Evolutionary conservation across 1,140 invertebrate species (phyloP).

Genomic region (Anastrepha ludens): DNA sequence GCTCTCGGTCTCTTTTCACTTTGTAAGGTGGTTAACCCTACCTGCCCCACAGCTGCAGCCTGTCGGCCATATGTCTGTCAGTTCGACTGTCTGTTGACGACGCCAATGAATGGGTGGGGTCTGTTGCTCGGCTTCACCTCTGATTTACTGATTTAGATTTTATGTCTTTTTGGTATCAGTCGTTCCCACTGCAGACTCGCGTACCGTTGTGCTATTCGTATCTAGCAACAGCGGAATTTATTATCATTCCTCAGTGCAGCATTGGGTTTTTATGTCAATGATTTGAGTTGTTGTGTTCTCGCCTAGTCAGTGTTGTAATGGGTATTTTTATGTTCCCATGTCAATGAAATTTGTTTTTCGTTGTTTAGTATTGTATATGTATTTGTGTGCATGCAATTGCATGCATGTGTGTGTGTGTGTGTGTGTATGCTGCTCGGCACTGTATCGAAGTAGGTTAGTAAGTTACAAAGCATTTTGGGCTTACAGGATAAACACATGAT

Average conservation of each 20-base stretch:
- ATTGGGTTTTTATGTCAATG: slow-evolving; percentile 31
- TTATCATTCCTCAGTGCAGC: slow-evolving; percentile 1
- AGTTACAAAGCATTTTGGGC: slow-evolving; percentile 19
- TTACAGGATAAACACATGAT: slow-evolving; percentile 23
- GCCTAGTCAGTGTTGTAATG: slow-evolving; percentile 11
- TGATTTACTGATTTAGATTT: slow-evolving; percentile 10
- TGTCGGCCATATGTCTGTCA: background rate
- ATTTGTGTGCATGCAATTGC: background rate
- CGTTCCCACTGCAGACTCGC: background rate
- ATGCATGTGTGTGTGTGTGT: background rate
- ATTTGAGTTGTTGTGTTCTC: slow-evolving; percentile 27
- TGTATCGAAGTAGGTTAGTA: slow-evolving; percentile 22
- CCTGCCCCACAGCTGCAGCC: background rate
- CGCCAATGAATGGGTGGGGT: background rate
- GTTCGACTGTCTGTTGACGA: background rate
- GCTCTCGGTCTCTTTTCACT: too few species aligned
- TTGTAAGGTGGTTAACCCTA: too few species aligned
- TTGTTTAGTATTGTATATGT: background rate
- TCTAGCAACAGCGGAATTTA: slow-evolving; percentile 9
- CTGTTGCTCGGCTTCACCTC: background rate
- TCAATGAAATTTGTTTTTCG: slow-evolving; percentile 19
- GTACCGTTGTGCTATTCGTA: background rate
- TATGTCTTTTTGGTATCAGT: slow-evolving; percentile 7
- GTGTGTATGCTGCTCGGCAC: background rate
- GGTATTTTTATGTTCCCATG: slow-evolving; percentile 17